Evolutionary conservation across 2,797 vertebrate genomes (phyloP).

Genomic region (Neostethus bicornis): DNA sequence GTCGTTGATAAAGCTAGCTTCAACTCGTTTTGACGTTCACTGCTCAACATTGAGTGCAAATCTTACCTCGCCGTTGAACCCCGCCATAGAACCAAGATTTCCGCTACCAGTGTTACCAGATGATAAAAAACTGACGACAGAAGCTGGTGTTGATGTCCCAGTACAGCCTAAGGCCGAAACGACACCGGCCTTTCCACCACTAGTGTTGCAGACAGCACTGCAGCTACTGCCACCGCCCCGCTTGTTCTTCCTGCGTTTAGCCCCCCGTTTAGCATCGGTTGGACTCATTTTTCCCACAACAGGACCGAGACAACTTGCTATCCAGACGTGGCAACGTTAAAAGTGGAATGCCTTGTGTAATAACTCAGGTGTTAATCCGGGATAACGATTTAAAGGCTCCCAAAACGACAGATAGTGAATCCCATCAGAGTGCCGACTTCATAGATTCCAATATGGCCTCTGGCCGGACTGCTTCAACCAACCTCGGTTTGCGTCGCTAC

Average conservation of each 20-base stretch:
- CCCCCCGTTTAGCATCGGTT: slow-evolving; percentile 96
- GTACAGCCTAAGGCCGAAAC: slow-evolving; percentile 80
- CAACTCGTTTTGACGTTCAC: slow-evolving; percentile 49
- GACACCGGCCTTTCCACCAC: slow-evolving; percentile 85
- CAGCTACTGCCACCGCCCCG: slow-evolving; percentile 89
- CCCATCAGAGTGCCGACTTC: slow-evolving; percentile 87
- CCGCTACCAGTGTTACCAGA: slow-evolving; percentile 67
- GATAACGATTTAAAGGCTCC: slow-evolving; percentile 62
- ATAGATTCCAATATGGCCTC: slow-evolving; percentile 95
- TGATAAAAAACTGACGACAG: slow-evolving; percentile 80
- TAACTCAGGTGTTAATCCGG: slow-evolving; percentile 61
- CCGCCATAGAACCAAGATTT: slow-evolving; percentile 66
- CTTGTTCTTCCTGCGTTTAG: slow-evolving; percentile 98
- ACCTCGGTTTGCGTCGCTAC: slow-evolving; percentile 81
- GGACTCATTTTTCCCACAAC: slow-evolving; percentile 87
- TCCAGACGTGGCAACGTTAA: slow-evolving; percentile 72
- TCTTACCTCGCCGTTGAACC: slow-evolving; percentile 83
- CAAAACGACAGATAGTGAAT: slow-evolving; percentile 71
- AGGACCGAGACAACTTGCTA: slow-evolving; percentile 77
- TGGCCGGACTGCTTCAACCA: slow-evolving; percentile 78
- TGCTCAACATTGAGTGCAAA: slow-evolving; percentile 13
- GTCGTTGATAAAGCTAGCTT: slow-evolving; percentile 60
- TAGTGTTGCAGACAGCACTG: slow-evolving; percentile 80
- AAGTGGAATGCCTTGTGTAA: slow-evolving; percentile 60
- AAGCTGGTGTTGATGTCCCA: slow-evolving; percentile 74